phyloP scores from a whole-genome alignment of 2,797 vertebrate species.

The Schizopygopsis pylzovi region DNA sequence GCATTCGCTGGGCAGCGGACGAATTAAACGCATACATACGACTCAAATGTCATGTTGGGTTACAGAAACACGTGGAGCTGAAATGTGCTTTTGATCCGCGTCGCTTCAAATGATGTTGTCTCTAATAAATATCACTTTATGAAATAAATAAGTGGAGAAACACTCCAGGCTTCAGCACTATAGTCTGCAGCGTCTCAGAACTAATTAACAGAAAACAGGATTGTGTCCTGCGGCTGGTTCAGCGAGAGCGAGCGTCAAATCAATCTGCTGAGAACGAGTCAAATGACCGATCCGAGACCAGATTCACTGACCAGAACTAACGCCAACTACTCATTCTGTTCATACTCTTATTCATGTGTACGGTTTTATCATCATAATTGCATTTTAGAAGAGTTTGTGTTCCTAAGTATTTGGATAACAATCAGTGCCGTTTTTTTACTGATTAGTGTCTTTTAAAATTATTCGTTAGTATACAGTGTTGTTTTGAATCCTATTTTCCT shows the following conservation, averaged over 20 bases:
- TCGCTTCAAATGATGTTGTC: background rate
- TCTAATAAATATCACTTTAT: slow-evolving; percentile 19
- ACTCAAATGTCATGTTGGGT: background rate
- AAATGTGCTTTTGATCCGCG: background rate
- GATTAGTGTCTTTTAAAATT: background rate
- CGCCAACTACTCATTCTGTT: background rate
- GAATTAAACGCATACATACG: background rate
- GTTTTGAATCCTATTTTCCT: background rate
- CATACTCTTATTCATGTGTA: background rate
- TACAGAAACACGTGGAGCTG: background rate
- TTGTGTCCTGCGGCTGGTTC: background rate
- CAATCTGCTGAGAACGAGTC: background rate
- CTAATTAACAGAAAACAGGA: slow-evolving; percentile 24
- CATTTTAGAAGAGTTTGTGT: background rate
- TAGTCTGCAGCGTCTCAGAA: background rate
- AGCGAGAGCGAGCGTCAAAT: background rate
- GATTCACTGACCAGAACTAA: background rate
- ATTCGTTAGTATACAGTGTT: background rate
- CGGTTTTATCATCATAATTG: background rate
- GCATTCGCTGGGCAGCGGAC: background rate
- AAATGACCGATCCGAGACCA: background rate
- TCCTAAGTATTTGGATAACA: no score
- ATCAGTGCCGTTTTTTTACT: background rate
- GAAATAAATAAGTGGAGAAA: slow-evolving; percentile 4
- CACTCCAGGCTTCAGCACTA: background rate